Conservation (phyloP, 2,113 vertebrate genomes). For the Coreoperca whiteheadi region DNA sequence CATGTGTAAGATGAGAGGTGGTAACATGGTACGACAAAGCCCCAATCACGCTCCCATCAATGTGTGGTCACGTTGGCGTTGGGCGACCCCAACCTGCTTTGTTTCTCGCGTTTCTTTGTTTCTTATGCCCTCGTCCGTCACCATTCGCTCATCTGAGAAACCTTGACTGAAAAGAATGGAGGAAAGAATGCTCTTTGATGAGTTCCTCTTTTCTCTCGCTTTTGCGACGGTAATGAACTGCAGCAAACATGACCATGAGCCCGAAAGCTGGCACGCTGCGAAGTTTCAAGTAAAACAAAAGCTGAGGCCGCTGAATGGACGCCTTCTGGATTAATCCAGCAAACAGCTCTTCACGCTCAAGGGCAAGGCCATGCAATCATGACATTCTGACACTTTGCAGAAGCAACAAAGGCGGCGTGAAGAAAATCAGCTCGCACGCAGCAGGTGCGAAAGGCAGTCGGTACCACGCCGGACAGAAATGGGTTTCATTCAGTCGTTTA, state of each 20-base stretch:
- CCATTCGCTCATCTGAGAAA: neutral
- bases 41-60: slow-evolving; percentile 4
- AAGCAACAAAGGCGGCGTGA: slow-evolving; percentile 27
- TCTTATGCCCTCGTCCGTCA: slow-evolving; percentile 1
- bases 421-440: neutral
- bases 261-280: neutral
- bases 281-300: slow-evolving; percentile 30
- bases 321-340: slow-evolving; percentile 47
- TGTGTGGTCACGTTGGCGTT: neutral
- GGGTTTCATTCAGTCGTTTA: slow-evolving; percentile 5
- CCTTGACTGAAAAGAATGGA: slow-evolving; percentile 43
- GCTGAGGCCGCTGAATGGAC: slow-evolving; percentile 22
- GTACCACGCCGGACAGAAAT: slow-evolving; percentile 27
- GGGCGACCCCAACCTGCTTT: neutral
- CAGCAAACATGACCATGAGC: slow-evolving; percentile 51
- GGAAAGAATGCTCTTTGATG: slow-evolving; percentile 48
- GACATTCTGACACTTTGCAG: slow-evolving; percentile 26
- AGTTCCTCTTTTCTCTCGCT: slow-evolving; percentile 17
- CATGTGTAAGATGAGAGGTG: neutral
- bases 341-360: slow-evolving; percentile 50
- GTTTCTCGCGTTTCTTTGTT: neutral
- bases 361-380: slow-evolving; percentile 44
- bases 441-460: slow-evolving; percentile 45
- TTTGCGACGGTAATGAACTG: slow-evolving; percentile 31
- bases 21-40: slow-evolving; percentile 46